Base-by-base conservation (phyloP, 2,797 vertebrate species). In the Alca torda region DNA sequence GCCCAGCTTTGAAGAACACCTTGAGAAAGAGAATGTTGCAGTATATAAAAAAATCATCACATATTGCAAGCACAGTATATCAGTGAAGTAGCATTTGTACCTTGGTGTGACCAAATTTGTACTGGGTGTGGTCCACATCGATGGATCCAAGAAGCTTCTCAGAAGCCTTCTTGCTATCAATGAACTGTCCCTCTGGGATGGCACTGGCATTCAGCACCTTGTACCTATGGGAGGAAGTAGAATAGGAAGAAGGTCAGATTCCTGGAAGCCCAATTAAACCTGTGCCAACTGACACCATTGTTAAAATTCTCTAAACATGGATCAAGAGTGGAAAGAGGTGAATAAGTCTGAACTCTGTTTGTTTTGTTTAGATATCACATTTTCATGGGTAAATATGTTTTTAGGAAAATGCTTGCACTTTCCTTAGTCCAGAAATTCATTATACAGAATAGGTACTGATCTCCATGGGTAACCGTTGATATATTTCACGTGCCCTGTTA, bases 51-150 rank as follows among this genome's bases (percentile, higher is more conserved):
- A 60, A 59, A 5, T 77, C 46, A 45, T 33, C 45, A 81, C 39
- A 24, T 67, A n/a, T n/a, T 43, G 25, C 45, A 37, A 82, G 43
- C 63, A 74, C 28, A n/a, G 20, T 8, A 65, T 25, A 50, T 74
- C 28, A 74, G 33, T 18, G 35, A 80, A 57, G 53, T 4, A 74
- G 60, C 33, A 16, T 46, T 84, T 90, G 70, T 98, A 99, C 99
- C 98, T 99, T 99, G 19, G 99, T 99, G 96, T 99, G 99, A 11
- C 99, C 99, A 97, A 99, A 99, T 89, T 98, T 99, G 94, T 99
- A 99, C 95, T 99, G 99, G 46, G 97, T 98, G 21, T 98, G 98
- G 53, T 99, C 99, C 61, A 99, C 57, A 87, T 99, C 97, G 4
- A 99, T 99, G 12, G 99, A 99, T 1, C 97, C 98, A 87, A 99